phyloP scores from a whole-genome alignment of 2,113 vertebrate genomes.

The Muscicapa adusta region DNA sequence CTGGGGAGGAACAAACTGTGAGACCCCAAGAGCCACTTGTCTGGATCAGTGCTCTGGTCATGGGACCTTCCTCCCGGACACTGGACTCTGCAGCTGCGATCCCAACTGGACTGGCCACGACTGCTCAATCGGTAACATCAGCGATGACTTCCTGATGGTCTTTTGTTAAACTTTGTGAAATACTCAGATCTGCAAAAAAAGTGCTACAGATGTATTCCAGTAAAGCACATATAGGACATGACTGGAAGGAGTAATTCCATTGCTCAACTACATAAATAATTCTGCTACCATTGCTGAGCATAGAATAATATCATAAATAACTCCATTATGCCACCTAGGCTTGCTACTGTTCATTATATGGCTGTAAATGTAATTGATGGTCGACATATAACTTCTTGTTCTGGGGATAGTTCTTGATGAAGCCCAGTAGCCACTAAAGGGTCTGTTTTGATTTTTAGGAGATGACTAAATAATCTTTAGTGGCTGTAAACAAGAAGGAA shows the following conservation, averaged over 20 bases:
- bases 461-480: background rate
- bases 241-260: background rate
- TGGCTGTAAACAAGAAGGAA: background rate
- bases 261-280: conserved; percentile 20
- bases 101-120: conserved; percentile 94
- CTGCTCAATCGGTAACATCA: conserved; percentile 87
- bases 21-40: conserved; percentile 90
- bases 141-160: background rate
- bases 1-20: conserved; percentile 93
- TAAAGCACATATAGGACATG: background rate
- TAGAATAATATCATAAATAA: conserved; percentile 6
- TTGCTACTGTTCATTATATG: background rate
- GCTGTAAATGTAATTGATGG: background rate
- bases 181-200: background rate
- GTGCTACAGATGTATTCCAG: background rate
- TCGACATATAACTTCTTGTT: background rate
- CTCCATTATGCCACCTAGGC: conserved; percentile 5
- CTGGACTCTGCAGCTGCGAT: conserved; percentile 91
- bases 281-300: background rate
- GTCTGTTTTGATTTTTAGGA: conserved; percentile 2
- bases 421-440: background rate
- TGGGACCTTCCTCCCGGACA: conserved; percentile 86
- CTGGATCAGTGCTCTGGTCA: conserved; percentile 97
- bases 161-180: background rate
- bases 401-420: background rate